Base-by-base conservation (phyloP, 2,113 vertebrate species). In the Psettodes erumei region DNA sequence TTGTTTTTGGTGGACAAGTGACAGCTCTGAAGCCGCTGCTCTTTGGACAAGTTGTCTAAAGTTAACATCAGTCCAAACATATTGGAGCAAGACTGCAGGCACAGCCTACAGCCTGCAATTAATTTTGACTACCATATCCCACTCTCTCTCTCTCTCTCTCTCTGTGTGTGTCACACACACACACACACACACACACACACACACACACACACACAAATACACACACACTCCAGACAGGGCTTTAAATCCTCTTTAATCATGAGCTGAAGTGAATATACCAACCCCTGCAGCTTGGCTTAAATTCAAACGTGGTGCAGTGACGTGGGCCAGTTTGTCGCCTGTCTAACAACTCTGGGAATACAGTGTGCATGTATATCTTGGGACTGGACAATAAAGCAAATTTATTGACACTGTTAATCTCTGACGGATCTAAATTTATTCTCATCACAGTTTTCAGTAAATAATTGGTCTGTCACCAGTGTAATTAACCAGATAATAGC, bases 171-270 rank as follows among this genome's bases (percentile, higher is more conserved):
- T n/a, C n/a, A n/a, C n/a, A n/a, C 30, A 66, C 62, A 45, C 60
- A 73, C 55, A 56, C 51, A 77, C 61, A 40, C 40, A 51, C 28
- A 45, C 45, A 51, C 60, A 32, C 45, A 21, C 55, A 40, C 51
- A 38, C 53, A n/a, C n/a, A n/a, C n/a, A n/a, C n/a, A n/a, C n/a
- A n/a, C n/a, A n/a, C n/a, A n/a, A n/a, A n/a, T n/a, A 79, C 3
- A 50, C 35, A 76, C 55, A 61, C 71, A 61, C 45, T 28, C 73
- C 60, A 82, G 55, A 86, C 68, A 76, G 71, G 28, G 56, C 59
- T 83, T 86, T 79, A 85, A 86, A 84, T 59, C 71, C 55, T 78
- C 73, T 81, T 88, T 81, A 88, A 84, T 88, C 86, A 81, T 76
- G 63, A 81, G 73, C 81, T 78, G 66, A 72, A 82, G 81, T 78